These are phyloP conservation scores for Brenthis hecate DNA, from an alignment of 2,888 invertebrate genomes.

Conservation along the genomic window DNA sequence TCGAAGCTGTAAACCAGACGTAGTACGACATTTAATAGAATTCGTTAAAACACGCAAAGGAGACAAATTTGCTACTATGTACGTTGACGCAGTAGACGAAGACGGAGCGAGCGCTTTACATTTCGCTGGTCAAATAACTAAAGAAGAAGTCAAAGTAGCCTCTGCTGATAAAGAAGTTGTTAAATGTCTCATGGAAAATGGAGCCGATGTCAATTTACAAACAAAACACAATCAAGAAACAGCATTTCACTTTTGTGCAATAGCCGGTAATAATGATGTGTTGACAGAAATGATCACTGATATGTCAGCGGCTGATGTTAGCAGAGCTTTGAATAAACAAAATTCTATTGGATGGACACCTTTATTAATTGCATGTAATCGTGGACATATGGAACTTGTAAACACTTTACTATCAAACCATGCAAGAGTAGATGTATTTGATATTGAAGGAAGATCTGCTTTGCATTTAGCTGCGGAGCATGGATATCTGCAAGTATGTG, in stretches of 20 bases:
- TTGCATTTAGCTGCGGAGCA: constrained; percentile 97
- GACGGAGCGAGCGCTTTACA: constrained; percentile 97
- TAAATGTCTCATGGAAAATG: constrained; percentile 92
- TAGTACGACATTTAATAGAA: constrained; percentile 92
- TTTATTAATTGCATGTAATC: constrained; percentile 95
- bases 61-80: constrained; percentile 89
- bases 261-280: constrained; percentile 97
- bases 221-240: constrained; percentile 95
- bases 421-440: constrained; percentile 99
- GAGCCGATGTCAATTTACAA: constrained; percentile 93
- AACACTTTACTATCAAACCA: constrained; percentile 94
- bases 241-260: constrained; percentile 96
- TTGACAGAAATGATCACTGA: constrained; percentile 96
- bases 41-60: constrained; percentile 90
- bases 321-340: constrained; percentile 96
- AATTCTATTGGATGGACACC: constrained; percentile 98
- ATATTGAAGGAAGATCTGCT: constrained; percentile 96
- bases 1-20: constrained; percentile 91
- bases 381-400: constrained; percentile 97
- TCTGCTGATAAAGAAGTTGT: constrained; percentile 93
- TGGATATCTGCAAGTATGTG: constrained; percentile 94
- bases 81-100: constrained; percentile 93
- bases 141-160: constrained; percentile 88
- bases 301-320: constrained; percentile 94
- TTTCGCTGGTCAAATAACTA: constrained; percentile 94